These are phyloP conservation scores for Belgica antarctica DNA, from an alignment of 2,888 invertebrate genomes.

Conservation along the genomic window DNA sequence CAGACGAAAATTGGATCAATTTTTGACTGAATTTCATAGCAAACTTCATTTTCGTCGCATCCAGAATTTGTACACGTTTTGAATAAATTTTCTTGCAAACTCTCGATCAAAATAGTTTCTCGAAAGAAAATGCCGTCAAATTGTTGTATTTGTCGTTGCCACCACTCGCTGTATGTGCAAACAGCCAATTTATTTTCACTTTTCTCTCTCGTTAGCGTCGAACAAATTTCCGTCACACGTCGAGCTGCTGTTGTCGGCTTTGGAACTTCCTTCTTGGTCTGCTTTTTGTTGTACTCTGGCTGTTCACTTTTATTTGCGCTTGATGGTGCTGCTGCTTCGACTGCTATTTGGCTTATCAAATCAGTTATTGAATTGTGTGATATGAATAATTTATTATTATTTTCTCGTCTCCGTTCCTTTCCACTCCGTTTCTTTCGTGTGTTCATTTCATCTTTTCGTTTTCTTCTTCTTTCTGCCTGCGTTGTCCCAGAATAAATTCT, in stretches of 20 bases:
- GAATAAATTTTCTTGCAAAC: too few species aligned
- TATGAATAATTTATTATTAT: slow-evolving; percentile 44
- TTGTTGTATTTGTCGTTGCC: not conserved
- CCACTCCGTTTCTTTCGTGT: not conserved
- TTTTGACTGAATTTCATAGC: too few species aligned
- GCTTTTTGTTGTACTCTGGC: not conserved
- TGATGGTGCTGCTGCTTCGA: slow-evolving; percentile 26
- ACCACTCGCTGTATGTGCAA: slow-evolving; percentile 17
- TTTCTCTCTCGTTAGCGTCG: too few species aligned
- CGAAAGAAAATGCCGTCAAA: not conserved
- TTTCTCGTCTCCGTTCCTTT: slow-evolving; percentile 13
- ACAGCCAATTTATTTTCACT: slow-evolving; percentile 33
- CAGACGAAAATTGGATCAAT: too few species aligned
- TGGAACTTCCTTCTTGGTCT: not conserved
- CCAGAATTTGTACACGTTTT: too few species aligned
- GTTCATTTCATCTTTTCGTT: not conserved
- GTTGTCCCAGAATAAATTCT: not conserved
- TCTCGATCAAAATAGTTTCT: too few species aligned
- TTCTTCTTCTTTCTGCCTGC: too few species aligned
- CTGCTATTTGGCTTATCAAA: slow-evolving; percentile 43
- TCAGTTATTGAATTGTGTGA: slow-evolving; percentile 44
- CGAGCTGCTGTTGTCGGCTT: not conserved
- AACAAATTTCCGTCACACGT: not conserved
- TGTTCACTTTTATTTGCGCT: slow-evolving; percentile 35
- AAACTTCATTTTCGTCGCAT: too few species aligned